phyloP scores from a whole-genome alignment of 2,797 vertebrate species.

The Acrossocheilus wenchowensis region DNA sequence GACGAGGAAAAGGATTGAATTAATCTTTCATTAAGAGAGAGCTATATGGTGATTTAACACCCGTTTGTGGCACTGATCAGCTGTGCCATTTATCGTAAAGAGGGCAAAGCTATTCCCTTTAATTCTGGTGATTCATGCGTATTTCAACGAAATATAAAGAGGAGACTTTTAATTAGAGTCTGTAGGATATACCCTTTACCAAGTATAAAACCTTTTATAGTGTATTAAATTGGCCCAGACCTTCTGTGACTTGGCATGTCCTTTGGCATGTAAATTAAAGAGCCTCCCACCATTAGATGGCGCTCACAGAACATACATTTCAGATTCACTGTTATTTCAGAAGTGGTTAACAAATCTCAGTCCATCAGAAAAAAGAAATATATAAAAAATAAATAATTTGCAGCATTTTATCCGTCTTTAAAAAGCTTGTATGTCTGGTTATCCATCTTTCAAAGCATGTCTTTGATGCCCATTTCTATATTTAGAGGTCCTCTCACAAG shows the following conservation, averaged over 20 bases:
- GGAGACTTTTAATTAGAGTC: slow-evolving; percentile 31
- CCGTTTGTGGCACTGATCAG: slow-evolving; percentile 37
- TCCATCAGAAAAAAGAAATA: background rate
- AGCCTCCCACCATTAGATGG: slow-evolving; percentile 54
- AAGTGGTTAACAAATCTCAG: background rate
- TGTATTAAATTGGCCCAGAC: slow-evolving; percentile 30
- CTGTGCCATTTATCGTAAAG: slow-evolving; percentile 40
- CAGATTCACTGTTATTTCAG: background rate
- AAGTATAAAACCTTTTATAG: slow-evolving; percentile 32
- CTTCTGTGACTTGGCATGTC: slow-evolving; percentile 5
- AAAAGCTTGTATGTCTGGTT: background rate
- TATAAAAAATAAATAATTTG: background rate
- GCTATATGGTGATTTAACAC: slow-evolving; percentile 54
- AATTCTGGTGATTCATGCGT: slow-evolving; percentile 36
- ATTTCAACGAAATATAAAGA: slow-evolving; percentile 43
- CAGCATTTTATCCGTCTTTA: background rate
- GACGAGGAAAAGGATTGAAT: slow-evolving; percentile 29
- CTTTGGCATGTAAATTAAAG: background rate
- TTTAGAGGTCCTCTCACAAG: background rate
- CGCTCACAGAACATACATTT: slow-evolving; percentile 29
- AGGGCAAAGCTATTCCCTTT: slow-evolving; percentile 18
- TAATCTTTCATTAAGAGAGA: slow-evolving; percentile 56
- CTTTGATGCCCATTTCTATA: slow-evolving; percentile 13
- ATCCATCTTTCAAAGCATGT: slow-evolving; percentile 12
- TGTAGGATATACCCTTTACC: slow-evolving; percentile 37